Base-by-base conservation (phyloP, 2,797 vertebrate species). In the Neosilurus mollespiculum region DNA sequence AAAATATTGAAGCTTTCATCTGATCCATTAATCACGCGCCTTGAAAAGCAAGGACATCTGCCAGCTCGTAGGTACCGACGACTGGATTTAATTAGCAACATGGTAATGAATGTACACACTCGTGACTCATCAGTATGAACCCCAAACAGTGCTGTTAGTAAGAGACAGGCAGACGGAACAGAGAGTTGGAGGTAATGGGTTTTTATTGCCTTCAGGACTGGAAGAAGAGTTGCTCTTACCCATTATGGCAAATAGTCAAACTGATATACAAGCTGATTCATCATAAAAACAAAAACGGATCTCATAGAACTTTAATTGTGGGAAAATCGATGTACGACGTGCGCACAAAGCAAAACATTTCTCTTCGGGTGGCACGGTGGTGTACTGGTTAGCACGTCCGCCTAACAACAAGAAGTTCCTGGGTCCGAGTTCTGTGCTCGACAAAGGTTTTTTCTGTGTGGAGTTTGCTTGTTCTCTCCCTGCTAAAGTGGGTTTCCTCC, bases 1-100 rank as follows among this genome's bases (percentile, higher is more conserved):
- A 91, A 93, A 91, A 90, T 87, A 87, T 88, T 85, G 84, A 85
- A 92, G 90, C 85, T 88, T 82, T 89, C 87, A 89, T 11, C 49
- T 26, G 77, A 78, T 81, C 54, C 30, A 66, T 85, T 84, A 84
- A 86, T 87, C 81, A 83, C 37, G 34, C 72, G 37, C 51, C 71
- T 30, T 81, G 37, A 61, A 59, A 81, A 58, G 75, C 51, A 62
- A 70, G 56, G n/a, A 67, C 78, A 76, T 69, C 51, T 80, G 83
- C 76, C 20, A 53, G 22, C 30, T 62, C 65, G 2, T 66, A 83
- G 75, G 70, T 82, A 70, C 43, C 54, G 71, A 37, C 7, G 5
- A 24, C 66, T 58, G 54, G 78, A 78, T 30, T 82, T 69, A 75
- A 78, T 84, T 22, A 81, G 49, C 72, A 18, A 78, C 61, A 10